Evolutionary conservation across 2,888 invertebrate species (phyloP).

Genomic region (Cyclophora albipunctata): DNA sequence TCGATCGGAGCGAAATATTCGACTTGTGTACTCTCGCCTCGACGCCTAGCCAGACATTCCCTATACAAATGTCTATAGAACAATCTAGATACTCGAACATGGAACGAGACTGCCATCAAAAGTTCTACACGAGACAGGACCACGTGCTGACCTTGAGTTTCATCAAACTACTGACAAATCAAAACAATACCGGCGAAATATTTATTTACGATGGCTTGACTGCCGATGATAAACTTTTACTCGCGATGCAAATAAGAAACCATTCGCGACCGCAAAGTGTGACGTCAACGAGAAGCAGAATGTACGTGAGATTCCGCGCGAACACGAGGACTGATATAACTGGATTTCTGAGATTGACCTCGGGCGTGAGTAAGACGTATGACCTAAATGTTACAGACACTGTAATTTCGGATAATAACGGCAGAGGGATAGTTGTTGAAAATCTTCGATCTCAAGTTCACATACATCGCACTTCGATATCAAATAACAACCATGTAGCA

Average conservation of each 20-base stretch:
- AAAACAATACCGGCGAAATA: slow-evolving; percentile 83
- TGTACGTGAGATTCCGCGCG: slow-evolving; percentile 87
- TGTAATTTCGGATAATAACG: slow-evolving; percentile 90
- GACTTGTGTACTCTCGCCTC: slow-evolving; percentile 91
- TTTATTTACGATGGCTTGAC: slow-evolving; percentile 87
- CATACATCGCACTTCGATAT: slow-evolving; percentile 87
- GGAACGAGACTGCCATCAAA: slow-evolving; percentile 84
- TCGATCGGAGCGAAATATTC: slow-evolving; percentile 83
- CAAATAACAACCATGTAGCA: slow-evolving; percentile 91
- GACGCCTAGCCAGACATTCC: slow-evolving; percentile 90
- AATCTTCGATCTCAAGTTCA: slow-evolving; percentile 93
- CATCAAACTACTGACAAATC: slow-evolving; percentile 85
- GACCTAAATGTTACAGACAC: slow-evolving; percentile 92
- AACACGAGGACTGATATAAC: slow-evolving; percentile 82
- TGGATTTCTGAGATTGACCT: slow-evolving; percentile 85
- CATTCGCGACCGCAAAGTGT: slow-evolving; percentile 92
- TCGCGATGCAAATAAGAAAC: slow-evolving; percentile 84
- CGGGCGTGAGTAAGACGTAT: slow-evolving; percentile 85
- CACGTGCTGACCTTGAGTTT: slow-evolving; percentile 91
- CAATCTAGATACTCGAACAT: slow-evolving; percentile 84
- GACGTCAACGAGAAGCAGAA: slow-evolving; percentile 85
- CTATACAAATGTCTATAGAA: slow-evolving; percentile 86
- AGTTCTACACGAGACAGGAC: slow-evolving; percentile 84
- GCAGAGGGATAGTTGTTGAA: slow-evolving; percentile 95
- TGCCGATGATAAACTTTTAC: slow-evolving; percentile 80